Conservation (phyloP, 2,888 invertebrate genomes). For the Trilocha varians region DNA sequence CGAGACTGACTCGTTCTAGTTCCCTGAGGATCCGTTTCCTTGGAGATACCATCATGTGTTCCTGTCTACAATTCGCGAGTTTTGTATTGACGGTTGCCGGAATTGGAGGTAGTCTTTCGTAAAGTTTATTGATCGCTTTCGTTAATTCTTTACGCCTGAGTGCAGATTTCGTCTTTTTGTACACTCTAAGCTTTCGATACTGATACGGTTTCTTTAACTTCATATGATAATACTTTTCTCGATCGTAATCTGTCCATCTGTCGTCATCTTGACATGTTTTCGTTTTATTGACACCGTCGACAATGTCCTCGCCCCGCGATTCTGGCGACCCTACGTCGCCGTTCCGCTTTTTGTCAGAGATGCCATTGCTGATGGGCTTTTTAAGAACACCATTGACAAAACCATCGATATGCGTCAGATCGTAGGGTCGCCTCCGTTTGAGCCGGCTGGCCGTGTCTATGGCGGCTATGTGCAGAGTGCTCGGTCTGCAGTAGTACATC, state of each 20-base stretch:
- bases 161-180: slow-evolving; percentile 55
- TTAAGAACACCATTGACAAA: slow-evolving; percentile 30
- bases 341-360: slow-evolving; percentile 40
- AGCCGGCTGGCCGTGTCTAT: slow-evolving; percentile 55
- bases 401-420: slow-evolving; percentile 38
- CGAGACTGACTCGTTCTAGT: slow-evolving; percentile 82
- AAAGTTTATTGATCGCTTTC: slow-evolving; percentile 45
- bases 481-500: slow-evolving; percentile 78
- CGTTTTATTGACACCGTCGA: slow-evolving; percentile 34
- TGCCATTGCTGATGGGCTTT: slow-evolving; percentile 34
- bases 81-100: slow-evolving; percentile 59
- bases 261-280: slow-evolving; percentile 36
- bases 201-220: slow-evolving; percentile 69
- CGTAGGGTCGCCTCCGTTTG: slow-evolving; percentile 80
- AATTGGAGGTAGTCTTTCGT: slow-evolving; percentile 48
- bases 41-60: slow-evolving; percentile 81
- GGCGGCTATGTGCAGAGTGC: slow-evolving; percentile 55
- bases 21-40: slow-evolving; percentile 87
- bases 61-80: slow-evolving; percentile 58
- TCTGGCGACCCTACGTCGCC: slow-evolving; percentile 40
- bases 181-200: slow-evolving; percentile 65
- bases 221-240: slow-evolving; percentile 64
- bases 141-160: slow-evolving; percentile 45
- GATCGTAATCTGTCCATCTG: slow-evolving; percentile 46
- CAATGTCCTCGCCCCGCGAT: slow-evolving; percentile 35